A percentile compares a stretch with the other conserved stretches of the same genome.
phyloP scores from a whole-genome alignment of 2,797 vertebrate species.

The Sciaenops ocellatus region DNA sequence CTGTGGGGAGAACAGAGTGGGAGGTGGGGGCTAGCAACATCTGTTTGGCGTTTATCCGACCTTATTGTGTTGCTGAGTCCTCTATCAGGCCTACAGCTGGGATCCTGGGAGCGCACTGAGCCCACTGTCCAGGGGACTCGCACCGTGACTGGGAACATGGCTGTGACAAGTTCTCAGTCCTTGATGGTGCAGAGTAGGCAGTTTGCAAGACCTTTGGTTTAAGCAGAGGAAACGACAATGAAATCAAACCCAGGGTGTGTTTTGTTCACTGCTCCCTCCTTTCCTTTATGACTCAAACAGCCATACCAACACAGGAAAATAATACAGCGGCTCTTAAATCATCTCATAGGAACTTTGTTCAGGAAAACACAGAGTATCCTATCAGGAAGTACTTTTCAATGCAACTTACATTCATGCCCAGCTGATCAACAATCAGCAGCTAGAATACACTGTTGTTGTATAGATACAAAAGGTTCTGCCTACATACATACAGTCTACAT shows the following conservation, averaged over 20 bases:
- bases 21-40: constrained; percentile 74
- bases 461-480: not conserved
- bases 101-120: constrained; percentile 60
- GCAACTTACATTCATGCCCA: constrained; percentile 13
- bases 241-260: constrained; percentile 56
- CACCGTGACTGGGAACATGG: constrained; percentile 67
- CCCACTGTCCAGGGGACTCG: constrained; percentile 63
- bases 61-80: constrained; percentile 74
- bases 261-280: constrained; percentile 43
- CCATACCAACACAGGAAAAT: constrained; percentile 4
- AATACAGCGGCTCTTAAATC: not conserved
- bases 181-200: constrained; percentile 17
- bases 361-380: constrained; percentile 42
- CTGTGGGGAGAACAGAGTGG: constrained; percentile 45
- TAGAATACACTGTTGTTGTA: not conserved
- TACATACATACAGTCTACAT: not conserved
- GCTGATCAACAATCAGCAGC: not conserved
- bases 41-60: constrained; percentile 79
- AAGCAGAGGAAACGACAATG: constrained; percentile 54
- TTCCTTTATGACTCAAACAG: constrained; percentile 35
- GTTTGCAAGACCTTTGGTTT: constrained; percentile 37
- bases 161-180: constrained; percentile 62
- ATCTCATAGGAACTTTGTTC: constrained; percentile 13
- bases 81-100: constrained; percentile 68
- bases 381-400: constrained; percentile 32